These are phyloP conservation scores for Sabellastarte sp. DNA, from an alignment of 2,888 invertebrate species.

Conservation along the genomic window DNA sequence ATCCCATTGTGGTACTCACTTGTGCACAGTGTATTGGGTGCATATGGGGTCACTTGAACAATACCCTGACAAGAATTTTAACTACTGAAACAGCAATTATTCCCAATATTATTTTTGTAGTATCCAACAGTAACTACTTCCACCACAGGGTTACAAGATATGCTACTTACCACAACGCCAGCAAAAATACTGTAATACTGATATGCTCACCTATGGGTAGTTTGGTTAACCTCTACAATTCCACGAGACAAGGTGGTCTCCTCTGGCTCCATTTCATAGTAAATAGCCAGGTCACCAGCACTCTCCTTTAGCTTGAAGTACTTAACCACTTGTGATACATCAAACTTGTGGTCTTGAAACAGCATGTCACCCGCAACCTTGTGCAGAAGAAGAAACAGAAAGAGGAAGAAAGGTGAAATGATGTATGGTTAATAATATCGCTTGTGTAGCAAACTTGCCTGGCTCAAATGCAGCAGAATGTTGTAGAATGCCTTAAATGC, in stretches of 20 bases:
- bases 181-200: too few species aligned
- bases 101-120: too few species aligned
- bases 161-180: too few species aligned
- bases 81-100: too few species aligned
- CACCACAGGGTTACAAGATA: too few species aligned
- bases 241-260: slow-evolving; percentile 19
- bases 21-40: too few species aligned
- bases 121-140: too few species aligned
- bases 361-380: slow-evolving; percentile 32
- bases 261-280: slow-evolving; percentile 23
- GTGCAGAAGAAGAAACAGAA: background rate
- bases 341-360: slow-evolving; percentile 28
- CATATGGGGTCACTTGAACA: too few species aligned
- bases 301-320: slow-evolving; percentile 20
- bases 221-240: slow-evolving; percentile 20
- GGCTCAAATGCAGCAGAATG: background rate
- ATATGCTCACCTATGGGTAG: slow-evolving; percentile 13
- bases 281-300: slow-evolving; percentile 26
- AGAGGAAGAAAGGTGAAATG: background rate
- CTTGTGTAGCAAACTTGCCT: background rate
- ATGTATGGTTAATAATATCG: background rate
- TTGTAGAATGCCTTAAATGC: background rate
- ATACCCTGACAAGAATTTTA: too few species aligned
- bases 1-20: too few species aligned
- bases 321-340: slow-evolving; percentile 22